Base-by-base conservation (phyloP, 2,888 invertebrate genomes). In the Ormyrus thymus region DNA sequence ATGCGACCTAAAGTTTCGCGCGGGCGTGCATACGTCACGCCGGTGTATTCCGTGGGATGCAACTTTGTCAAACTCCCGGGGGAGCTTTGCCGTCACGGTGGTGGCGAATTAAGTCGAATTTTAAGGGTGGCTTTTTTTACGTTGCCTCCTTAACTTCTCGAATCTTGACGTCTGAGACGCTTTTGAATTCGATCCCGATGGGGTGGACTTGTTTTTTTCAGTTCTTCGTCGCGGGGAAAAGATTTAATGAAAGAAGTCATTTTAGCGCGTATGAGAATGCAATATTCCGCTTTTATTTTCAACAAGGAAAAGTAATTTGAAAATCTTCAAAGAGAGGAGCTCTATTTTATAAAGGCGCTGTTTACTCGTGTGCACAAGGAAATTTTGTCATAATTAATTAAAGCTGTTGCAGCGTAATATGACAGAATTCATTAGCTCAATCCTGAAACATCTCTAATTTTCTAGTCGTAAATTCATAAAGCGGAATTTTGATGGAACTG, bases 361-460 rank as follows among this genome's bases (percentile, higher is more conserved):
- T 29, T 29, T 29, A 29, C 29, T 5, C n/a, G 45, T 62, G 7
- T 53, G 48, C 45, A 7, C 7, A 9, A 8, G 29, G 29, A 8
- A 48, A 73, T 73, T 73, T 62, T 45, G 46, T 46, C 53, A 15
- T 55, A 62, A 53, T 72, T 72, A 73, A 73, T 73, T 64, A 73
- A 64, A 45, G 48, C 48, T 71, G 29, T n/a, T 50, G 43, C 56
- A 64, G n/a, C 13, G 64, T 48, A 46, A 29, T 7, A 15, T 29
- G 56, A 7, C 29, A 11, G 29, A 64, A 73, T 64, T 64, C 53
- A 73, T 64, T 64, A 64, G 11, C 46, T 46, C 11, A 46, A 73
- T 73, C 45, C 55, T 3, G 46, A 11, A 56, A 11, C 11, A 55
- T 43, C 45, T 53, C 61, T 53, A 55, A 56, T 55, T 55, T 73